Percentiles rank a stretch among this genome's conserved stretches.
These are phyloP conservation scores for Panzeria rudis DNA, from an alignment of 2,888 invertebrate species.

Conservation along the genomic window DNA sequence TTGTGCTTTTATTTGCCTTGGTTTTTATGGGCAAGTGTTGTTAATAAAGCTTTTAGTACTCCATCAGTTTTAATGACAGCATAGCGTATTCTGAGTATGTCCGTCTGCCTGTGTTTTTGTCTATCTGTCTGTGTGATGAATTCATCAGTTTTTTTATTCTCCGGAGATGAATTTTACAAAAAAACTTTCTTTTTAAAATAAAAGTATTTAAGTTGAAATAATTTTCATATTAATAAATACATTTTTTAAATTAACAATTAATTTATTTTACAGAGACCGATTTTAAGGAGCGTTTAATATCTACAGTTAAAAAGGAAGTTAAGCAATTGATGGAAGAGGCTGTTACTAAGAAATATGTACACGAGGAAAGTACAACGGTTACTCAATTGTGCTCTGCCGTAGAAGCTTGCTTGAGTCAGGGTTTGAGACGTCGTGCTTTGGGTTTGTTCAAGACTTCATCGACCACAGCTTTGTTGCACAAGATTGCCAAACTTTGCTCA, in stretches of 20 bases:
- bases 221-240: background rate
- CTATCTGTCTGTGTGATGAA: conserved; percentile 6
- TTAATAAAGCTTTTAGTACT: conserved; percentile 55
- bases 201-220: background rate
- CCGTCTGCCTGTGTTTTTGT: background rate
- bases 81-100: conserved; percentile 6
- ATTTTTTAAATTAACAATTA: conserved; percentile 19
- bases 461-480: conserved; percentile 95
- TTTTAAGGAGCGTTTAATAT: conserved; percentile 91
- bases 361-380: conserved; percentile 96
- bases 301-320: conserved; percentile 94
- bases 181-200: background rate
- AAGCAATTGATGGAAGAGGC: conserved; percentile 99
- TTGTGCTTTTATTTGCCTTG: background rate
- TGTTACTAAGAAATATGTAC: conserved; percentile 95
- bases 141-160: conserved; percentile 17
- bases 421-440: conserved; percentile 87
- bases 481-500: conserved; percentile 92
- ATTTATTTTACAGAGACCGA: conserved; percentile 82
- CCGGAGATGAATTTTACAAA: conserved; percentile 27
- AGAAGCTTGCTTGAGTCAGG: conserved; percentile 93
- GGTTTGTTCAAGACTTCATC: conserved; percentile 97
- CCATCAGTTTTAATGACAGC: conserved; percentile 53
- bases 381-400: conserved; percentile 95
- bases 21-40: conserved; percentile 16